phyloP scores from a whole-genome alignment of 2,113 vertebrate species.

The Tupaia chinensis region DNA sequence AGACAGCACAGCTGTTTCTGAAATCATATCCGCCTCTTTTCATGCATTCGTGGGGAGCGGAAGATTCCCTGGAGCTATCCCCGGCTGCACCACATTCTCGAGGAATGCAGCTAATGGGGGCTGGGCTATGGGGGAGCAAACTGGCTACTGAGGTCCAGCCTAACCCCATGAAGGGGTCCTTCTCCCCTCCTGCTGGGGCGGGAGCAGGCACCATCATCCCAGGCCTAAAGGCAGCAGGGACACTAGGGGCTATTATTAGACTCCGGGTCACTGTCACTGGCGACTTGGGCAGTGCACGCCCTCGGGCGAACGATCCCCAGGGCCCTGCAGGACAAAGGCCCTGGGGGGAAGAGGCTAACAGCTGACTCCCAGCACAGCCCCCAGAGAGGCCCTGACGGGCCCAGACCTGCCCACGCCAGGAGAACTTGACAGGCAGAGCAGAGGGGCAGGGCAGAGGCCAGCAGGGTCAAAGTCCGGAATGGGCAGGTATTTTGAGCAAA shows the following conservation, averaged over 20 bases:
- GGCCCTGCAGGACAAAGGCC: neutral
- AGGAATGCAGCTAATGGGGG: neutral
- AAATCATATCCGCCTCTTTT: conserved; percentile 56
- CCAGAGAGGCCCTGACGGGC: neutral
- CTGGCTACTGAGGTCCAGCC: accelerated
- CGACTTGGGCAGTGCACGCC: neutral
- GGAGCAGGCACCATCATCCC: neutral
- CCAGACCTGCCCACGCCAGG: accelerated
- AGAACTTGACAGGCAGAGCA: neutral
- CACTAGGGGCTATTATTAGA: conserved; percentile 53
- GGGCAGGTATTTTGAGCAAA: neutral
- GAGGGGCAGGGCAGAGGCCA: neutral
- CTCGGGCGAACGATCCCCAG: neutral
- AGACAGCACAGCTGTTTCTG: conserved; percentile 54
- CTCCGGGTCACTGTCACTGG: neutral
- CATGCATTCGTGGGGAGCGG: neutral
- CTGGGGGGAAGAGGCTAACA: neutral
- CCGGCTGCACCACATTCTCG: neutral
- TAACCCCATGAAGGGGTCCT: neutral
- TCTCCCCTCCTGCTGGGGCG: neutral
- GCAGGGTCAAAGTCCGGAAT: neutral
- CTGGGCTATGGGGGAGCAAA: neutral
- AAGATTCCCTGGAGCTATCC: conserved; percentile 56
- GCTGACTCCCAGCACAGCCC: neutral
- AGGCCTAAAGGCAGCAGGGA: neutral